phyloP scores from a whole-genome alignment of 1,140 invertebrate species.

The Drosophila tsacasi region DNA sequence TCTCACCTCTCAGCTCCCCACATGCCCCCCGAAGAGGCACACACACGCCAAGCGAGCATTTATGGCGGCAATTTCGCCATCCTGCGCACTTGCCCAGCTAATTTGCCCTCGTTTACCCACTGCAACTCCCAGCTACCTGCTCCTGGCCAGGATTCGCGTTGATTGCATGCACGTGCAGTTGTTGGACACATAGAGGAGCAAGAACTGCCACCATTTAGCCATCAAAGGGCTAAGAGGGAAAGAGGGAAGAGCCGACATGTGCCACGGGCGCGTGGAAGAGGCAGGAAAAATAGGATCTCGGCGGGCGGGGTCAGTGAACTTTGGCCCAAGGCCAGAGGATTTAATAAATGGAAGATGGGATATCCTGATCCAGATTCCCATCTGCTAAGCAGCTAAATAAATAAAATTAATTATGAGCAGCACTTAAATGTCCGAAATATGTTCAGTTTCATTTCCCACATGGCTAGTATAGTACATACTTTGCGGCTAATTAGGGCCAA shows the following conservation, averaged over 20 bases:
- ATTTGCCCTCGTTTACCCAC: slow-evolving; percentile 55
- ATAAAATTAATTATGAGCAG: background rate
- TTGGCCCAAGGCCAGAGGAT: background rate
- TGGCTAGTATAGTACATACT: background rate
- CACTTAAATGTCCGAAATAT: background rate
- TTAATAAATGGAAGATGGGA: background rate
- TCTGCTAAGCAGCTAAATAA: background rate
- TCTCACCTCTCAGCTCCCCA: background rate
- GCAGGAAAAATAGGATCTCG: background rate
- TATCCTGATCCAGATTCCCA: background rate
- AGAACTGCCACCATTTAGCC: background rate
- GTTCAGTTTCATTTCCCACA: background rate
- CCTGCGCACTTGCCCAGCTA: slow-evolving; percentile 67
- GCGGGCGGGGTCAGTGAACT: background rate
- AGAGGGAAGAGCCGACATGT: background rate
- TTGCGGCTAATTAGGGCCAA: background rate
- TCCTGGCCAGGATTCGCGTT: slow-evolving; percentile 29
- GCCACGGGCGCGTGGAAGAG: background rate
- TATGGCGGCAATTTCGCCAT: slow-evolving; percentile 73
- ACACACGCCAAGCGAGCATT: slow-evolving; percentile 63
- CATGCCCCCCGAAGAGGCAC: slow-evolving; percentile 16
- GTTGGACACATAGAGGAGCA: slow-evolving; percentile 29
- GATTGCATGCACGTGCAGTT: slow-evolving; percentile 71
- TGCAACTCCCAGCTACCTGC: background rate
- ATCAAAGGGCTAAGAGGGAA: slow-evolving; percentile 5